Percentiles rank a stretch among this genome's conserved stretches.
These are phyloP conservation scores for Phasianus colchicus DNA, from an alignment of 2,113 vertebrate genomes.

Conservation along the genomic window DNA sequence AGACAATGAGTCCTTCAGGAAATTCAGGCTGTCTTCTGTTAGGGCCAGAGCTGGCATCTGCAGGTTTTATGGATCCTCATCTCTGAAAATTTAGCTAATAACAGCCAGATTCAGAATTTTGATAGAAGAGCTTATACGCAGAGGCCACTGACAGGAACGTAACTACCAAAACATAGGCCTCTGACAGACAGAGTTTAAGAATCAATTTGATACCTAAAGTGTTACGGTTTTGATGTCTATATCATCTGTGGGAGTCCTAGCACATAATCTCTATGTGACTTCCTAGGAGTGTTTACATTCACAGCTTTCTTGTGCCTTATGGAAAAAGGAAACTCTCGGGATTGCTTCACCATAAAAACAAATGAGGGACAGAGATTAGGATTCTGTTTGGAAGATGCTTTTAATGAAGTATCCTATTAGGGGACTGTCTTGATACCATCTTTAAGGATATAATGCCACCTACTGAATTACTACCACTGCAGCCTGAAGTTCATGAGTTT, in stretches of 20 bases:
- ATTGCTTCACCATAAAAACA: accelerated
- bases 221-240: neutral
- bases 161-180: neutral
- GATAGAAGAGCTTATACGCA: accelerated
- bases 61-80: neutral
- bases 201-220: neutral
- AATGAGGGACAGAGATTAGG: neutral
- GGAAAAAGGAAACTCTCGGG: accelerated
- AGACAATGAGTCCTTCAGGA: accelerated
- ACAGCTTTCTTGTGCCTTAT: accelerated
- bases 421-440: neutral
- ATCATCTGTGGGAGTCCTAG: accelerated
- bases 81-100: neutral
- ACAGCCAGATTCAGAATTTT: neutral
- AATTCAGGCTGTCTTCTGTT: neutral
- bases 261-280: too few relatives aligned
- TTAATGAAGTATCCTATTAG: neutral
- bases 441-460: constrained; percentile 55
- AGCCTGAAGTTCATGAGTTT: neutral
- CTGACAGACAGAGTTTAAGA: neutral
- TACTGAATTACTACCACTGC: constrained; percentile 39
- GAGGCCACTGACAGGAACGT: neutral
- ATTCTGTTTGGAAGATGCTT: neutral
- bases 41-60: neutral
- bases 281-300: accelerated